Conservation (phyloP, 2,888 invertebrate genomes). For the Encarsia formosa region DNA sequence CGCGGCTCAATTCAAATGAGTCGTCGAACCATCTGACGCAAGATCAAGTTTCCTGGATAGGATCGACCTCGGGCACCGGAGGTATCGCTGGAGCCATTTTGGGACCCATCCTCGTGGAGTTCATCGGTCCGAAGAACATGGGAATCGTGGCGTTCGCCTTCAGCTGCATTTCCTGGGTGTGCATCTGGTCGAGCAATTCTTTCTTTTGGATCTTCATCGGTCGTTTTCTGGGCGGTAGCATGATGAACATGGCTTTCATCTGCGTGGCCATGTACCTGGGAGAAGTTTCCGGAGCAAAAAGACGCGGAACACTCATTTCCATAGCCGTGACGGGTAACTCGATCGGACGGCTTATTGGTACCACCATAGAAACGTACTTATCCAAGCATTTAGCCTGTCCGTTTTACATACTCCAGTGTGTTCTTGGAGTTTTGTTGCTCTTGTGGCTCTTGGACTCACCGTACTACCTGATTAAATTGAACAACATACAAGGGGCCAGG, state of each 20-base stretch:
- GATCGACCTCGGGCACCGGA: constrained; percentile 23
- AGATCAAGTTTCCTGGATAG: constrained; percentile 36
- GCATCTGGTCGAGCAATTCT: constrained; percentile 28
- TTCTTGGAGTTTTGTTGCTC: constrained; percentile 34
- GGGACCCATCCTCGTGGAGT: constrained; percentile 30
- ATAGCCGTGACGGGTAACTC: constrained; percentile 37
- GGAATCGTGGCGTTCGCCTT: constrained; percentile 29
- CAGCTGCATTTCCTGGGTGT: constrained; percentile 29
- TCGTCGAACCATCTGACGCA: constrained; percentile 28
- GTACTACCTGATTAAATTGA: constrained; percentile 28
- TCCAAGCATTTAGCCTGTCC: constrained; percentile 35
- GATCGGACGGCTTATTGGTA: constrained; percentile 39
- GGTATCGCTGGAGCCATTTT: constrained; percentile 24
- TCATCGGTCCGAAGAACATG: constrained; percentile 31
- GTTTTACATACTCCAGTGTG: constrained; percentile 34
- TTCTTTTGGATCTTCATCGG: constrained; percentile 31
- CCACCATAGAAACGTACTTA: constrained; percentile 37
- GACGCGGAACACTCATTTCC: constrained; percentile 40
- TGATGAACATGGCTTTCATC: constrained; percentile 32
- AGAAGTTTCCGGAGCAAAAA: constrained; percentile 35
- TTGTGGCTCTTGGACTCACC: constrained; percentile 41
- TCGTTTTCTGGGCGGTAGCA: constrained; percentile 30
- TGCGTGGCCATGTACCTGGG: constrained; percentile 38
- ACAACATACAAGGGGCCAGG: not conserved
- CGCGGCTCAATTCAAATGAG: constrained; percentile 29